Percentiles rank a stretch among this genome's conserved stretches.
These are phyloP conservation scores for Cephus rjabovi DNA, from an alignment of 2,888 invertebrate genomes.

Conservation along the genomic window DNA sequence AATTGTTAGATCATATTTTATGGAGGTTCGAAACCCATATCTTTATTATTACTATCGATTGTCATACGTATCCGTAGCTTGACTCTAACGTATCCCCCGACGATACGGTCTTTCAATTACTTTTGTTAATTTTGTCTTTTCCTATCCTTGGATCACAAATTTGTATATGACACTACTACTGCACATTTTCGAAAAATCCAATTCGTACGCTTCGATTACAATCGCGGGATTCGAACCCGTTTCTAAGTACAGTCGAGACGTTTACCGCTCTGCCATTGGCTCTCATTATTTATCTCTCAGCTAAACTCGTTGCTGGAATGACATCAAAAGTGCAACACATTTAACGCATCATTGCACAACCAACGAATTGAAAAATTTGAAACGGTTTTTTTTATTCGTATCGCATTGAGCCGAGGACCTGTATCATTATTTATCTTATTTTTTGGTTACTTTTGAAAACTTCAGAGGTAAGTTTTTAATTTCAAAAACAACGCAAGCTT, in stretches of 20 bases:
- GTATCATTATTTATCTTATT: background rate
- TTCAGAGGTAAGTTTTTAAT: background rate
- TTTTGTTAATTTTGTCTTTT: background rate
- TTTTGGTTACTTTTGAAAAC: background rate
- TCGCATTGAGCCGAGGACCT: slow-evolving; percentile 3
- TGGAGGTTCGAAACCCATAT: background rate
- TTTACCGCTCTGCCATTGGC: slow-evolving; percentile 65
- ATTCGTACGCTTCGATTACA: background rate
- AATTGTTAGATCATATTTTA: background rate
- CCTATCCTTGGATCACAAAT: background rate
- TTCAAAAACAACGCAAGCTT: background rate
- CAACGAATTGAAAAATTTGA: background rate
- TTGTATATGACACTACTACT: background rate
- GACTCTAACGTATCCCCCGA: background rate
- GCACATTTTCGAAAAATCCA: background rate
- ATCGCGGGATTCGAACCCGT: slow-evolving; percentile 31
- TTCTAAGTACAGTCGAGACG: slow-evolving; percentile 59
- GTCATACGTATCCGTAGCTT: background rate
- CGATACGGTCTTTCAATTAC: background rate
- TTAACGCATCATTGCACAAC: background rate
- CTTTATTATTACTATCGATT: background rate
- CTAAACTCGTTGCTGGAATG: slow-evolving; percentile 25
- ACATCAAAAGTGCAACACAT: background rate
- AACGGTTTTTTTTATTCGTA: background rate
- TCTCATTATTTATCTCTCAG: slow-evolving; percentile 66